phyloP scores from a whole-genome alignment of 2,797 vertebrate species.

The Peromyscus eremicus region DNA sequence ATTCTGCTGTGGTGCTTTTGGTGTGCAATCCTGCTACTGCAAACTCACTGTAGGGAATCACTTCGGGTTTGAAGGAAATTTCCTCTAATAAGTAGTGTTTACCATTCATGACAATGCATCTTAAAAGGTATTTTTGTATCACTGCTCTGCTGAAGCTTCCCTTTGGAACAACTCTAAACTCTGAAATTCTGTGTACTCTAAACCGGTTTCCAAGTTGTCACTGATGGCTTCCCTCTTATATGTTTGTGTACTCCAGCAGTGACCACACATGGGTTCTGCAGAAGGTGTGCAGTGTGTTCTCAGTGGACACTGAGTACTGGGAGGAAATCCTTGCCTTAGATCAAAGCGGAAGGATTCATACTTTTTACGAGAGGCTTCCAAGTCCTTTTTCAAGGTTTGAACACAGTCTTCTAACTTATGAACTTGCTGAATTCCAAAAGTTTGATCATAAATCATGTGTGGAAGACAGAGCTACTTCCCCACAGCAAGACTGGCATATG shows the following conservation, averaged over 20 bases:
- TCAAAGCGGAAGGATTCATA: background rate
- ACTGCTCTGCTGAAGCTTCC: background rate
- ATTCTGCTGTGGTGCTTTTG: background rate
- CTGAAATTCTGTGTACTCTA: background rate
- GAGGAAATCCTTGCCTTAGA: background rate
- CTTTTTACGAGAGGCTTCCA: background rate
- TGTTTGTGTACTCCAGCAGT: background rate
- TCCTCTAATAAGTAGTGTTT: background rate
- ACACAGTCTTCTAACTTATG: background rate
- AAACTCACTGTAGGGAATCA: background rate
- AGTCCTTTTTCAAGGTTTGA: background rate
- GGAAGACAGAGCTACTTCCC: background rate
- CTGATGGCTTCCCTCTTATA: background rate
- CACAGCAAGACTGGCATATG: background rate
- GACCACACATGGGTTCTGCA: background rate
- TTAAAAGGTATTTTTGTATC: background rate
- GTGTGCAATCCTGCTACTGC: background rate
- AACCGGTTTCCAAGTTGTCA: background rate
- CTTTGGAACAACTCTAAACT: background rate
- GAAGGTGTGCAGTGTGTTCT: background rate
- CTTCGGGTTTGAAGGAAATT: background rate
- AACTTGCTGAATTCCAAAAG: slow-evolving; percentile 21
- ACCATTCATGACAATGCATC: background rate
- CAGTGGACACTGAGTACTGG: background rate
- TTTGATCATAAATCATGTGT: background rate